Evolutionary conservation across 1,140 invertebrate genomes (phyloP), one percentile per base, ranked within the genome.

Genomic region (Hylaeus anthracinus): DNA sequence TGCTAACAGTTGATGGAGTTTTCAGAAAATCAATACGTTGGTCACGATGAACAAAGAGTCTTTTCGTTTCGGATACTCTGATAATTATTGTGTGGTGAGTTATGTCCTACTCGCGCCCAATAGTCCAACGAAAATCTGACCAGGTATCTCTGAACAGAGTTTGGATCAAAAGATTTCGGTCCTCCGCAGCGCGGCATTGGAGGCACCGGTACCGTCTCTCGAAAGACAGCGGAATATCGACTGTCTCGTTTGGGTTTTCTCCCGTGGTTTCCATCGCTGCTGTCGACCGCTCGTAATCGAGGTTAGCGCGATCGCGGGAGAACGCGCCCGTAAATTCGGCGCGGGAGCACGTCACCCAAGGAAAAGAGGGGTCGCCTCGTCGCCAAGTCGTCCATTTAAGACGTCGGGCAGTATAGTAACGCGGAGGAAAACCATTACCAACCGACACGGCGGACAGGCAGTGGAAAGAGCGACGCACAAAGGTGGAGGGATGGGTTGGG

Each of bases 361-460:
- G 66, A 74, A 77, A 73, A 79, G 72, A 73, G 60, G 73, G 63
- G 61, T 85, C 71, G 85, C 53, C 73, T 86, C 82, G 79, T 84
- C 83, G 89, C 89, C 89, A 91, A 90, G 83, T 89, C 88, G 86
- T 91, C 84, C 88, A 90, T 90, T 91, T 90, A 80, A 86, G 81
- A 86, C 65, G 70, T 60, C 41, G 83, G 37, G 66, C 69, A 37
- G 65, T 76, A 77, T 85, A 71, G 72, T 53, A 81, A 51, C 58
- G 48, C 64, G 9, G 70, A 74, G 60, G 58, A 81, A 72, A 72
- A 58, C 37, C 69, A 53, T 51, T 39, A 51, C 86, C 82, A 88
- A 82, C 78, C 79, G 86, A 80, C 76, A 89, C 85, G 77, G 58
- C 77, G 70, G 72, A 84, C 84, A 72, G 74, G 60, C 10, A 53